Conservation (phyloP, 92 coral and sea anemone genomes). For the Epizoanthus scotinus region DNA sequence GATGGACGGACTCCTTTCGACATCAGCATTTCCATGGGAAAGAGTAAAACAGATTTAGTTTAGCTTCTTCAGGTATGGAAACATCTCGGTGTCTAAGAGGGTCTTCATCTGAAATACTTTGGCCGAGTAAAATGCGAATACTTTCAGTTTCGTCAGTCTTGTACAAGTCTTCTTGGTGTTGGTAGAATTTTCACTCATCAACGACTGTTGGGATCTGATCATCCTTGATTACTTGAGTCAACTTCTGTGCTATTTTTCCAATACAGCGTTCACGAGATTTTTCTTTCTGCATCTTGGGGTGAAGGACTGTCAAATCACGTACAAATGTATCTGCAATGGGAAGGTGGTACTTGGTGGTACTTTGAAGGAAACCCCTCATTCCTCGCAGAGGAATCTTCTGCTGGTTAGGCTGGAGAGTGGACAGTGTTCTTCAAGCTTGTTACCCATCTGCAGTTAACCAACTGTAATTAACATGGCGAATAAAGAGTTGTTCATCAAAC, state of each 20-base stretch:
- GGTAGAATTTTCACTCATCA: conserved; percentile 54
- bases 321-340: conserved; percentile 48
- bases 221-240: conserved; percentile 40
- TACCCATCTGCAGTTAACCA: conserved; percentile 20
- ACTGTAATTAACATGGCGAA: not conserved
- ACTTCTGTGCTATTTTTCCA: conserved; percentile 40
- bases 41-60: conserved; percentile 27
- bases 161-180: conserved; percentile 47
- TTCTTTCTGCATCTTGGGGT: conserved; percentile 45
- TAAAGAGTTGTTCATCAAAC: not conserved
- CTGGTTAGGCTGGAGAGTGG: conserved; percentile 39
- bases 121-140: conserved; percentile 51
- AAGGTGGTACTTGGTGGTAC: conserved; percentile 44
- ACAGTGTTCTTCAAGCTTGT: conserved; percentile 33
- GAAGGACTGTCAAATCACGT: conserved; percentile 43
- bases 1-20: conserved; percentile 47
- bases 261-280: conserved; percentile 39
- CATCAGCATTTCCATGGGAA: conserved; percentile 34
- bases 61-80: conserved; percentile 28
- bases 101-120: conserved; percentile 44
- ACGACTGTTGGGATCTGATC: conserved; percentile 45
- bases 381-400: conserved; percentile 42
- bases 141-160: conserved; percentile 40
- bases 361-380: conserved; percentile 53
- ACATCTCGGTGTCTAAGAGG: conserved; percentile 48